Evolutionary conservation across 2,113 vertebrate genomes (phyloP), one percentile per base, ranked within the genome.

Genomic region (Clarias macrocephalus): DNA sequence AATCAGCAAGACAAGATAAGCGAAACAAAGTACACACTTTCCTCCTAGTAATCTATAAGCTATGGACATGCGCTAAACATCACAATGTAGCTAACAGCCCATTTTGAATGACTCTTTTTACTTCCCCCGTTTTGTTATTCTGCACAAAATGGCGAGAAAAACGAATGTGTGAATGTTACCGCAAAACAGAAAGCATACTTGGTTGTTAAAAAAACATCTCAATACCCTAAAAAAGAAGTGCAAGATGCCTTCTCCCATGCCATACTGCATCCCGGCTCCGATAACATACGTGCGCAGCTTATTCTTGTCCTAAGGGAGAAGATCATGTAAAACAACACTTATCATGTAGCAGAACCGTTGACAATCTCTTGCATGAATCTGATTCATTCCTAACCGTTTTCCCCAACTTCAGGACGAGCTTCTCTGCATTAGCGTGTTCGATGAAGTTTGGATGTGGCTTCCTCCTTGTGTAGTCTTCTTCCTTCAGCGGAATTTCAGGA

Each of bases 171-270:
- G 59, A 13, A 66, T 18, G 15, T 28, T 11, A 28, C 33, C 30
- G 7, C 28, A 37, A 72, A 37, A 37, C 33, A 37, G 33, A 37
- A 37, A 37, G 33, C 33, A 37, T 37, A 37, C 33, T 37, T 3
- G 33, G 33, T 37, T 37, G 33, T 37, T 37, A 37, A 37, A 65
- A 65, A 66, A 15, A 15, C 11, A 60, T 87, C 68, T 23, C 1
- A 42, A 3, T 95, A 99, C 98, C 97, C 98, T 98, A 90, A 99
- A 99, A 91, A 98, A 97, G 86, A 93, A 94, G 91, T 99, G 97
- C 59, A 99, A 96, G 80, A 97, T 80, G 63, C 94, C 94, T 91
- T 97, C 98, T 81, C 94, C 98, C 88, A 91, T 92, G 92, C 98
- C 98, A 25, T 99, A 99, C 85, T 96, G 96, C 90, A 97, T 94